A percentile compares a stretch with the other conserved stretches of the same genome.
phyloP scores from a whole-genome alignment of 2,888 invertebrate genomes.

The Hypsopygia costalis region DNA sequence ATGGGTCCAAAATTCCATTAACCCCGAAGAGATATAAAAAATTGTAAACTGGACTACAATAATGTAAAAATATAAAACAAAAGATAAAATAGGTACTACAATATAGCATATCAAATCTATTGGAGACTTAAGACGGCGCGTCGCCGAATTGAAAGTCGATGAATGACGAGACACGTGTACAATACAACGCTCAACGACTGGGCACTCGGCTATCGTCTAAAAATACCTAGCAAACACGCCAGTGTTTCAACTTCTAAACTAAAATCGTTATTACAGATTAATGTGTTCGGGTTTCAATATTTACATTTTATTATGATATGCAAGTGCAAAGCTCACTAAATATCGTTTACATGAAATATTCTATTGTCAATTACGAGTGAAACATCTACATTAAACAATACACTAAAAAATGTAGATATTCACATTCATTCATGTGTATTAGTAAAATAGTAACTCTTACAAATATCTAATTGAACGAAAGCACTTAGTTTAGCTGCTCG shows the following conservation, averaged over 20 bases:
- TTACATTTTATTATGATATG: slow-evolving; percentile 76
- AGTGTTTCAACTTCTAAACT: slow-evolving; percentile 14
- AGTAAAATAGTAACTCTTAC: slow-evolving; percentile 54
- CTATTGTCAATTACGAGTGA: slow-evolving; percentile 55
- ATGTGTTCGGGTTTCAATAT: slow-evolving; percentile 53
- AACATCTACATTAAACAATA: slow-evolving; percentile 55
- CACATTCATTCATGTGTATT: slow-evolving; percentile 35
- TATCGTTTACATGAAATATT: slow-evolving; percentile 51
- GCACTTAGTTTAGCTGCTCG: slow-evolving; percentile 69
- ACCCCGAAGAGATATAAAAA: slow-evolving; percentile 16
- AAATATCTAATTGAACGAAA: slow-evolving; percentile 57
- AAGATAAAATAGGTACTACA: slow-evolving; percentile 4
- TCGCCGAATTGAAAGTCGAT: neutral
- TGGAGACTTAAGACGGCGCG: neutral
- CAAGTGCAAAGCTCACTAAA: slow-evolving; percentile 81
- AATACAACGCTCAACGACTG: no score
- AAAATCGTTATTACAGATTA: slow-evolving; percentile 35
- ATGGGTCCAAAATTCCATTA: neutral
- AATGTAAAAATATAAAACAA: neutral
- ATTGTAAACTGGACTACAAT: slow-evolving; percentile 13
- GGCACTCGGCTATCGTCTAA: no score
- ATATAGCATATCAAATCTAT: slow-evolving; percentile 1
- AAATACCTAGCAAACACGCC: slow-evolving; percentile 6
- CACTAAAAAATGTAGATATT: slow-evolving; percentile 37
- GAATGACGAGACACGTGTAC: no score